Percentiles rank a stretch among this genome's conserved stretches.
Evolutionary conservation across 2,888 invertebrate genomes (phyloP).

Genomic region (Bhutanitis thaidina): DNA sequence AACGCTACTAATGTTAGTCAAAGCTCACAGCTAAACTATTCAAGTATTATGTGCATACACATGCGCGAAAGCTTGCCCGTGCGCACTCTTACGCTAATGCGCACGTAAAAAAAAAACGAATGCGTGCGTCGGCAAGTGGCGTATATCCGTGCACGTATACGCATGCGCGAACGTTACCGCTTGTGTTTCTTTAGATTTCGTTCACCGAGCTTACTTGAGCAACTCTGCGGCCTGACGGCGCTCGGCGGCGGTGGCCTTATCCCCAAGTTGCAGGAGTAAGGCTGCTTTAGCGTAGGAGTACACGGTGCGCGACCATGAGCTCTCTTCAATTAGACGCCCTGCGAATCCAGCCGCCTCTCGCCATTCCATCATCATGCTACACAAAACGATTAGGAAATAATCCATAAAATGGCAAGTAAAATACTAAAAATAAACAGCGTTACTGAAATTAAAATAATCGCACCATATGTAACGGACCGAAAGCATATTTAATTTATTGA

Average conservation of each 20-base stretch:
- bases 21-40: too few species aligned
- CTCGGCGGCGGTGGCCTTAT: slow-evolving; percentile 61
- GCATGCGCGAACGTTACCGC: too few species aligned
- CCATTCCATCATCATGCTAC: slow-evolving; percentile 87
- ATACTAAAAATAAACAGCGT: not conserved
- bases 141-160: too few species aligned
- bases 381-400: slow-evolving; percentile 7
- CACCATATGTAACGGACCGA: too few species aligned
- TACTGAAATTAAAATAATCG: not conserved
- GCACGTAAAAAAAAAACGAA: too few species aligned
- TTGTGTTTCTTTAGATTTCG: too few species aligned
- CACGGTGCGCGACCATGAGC: slow-evolving; percentile 95
- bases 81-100: too few species aligned
- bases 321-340: slow-evolving; percentile 84
- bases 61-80: too few species aligned
- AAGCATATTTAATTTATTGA: too few species aligned
- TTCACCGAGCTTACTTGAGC: slow-evolving; percentile 78
- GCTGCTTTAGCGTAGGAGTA: slow-evolving; percentile 95
- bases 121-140: too few species aligned
- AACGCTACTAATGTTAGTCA: too few species aligned
- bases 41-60: too few species aligned
- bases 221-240: slow-evolving; percentile 80
- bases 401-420: not conserved
- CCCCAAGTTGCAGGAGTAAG: slow-evolving; percentile 86
- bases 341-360: slow-evolving; percentile 87